Evolutionary conservation across 92 coral and sea anemone genomes (phyloP).

Genomic region (Virgularia gustaviana): DNA sequence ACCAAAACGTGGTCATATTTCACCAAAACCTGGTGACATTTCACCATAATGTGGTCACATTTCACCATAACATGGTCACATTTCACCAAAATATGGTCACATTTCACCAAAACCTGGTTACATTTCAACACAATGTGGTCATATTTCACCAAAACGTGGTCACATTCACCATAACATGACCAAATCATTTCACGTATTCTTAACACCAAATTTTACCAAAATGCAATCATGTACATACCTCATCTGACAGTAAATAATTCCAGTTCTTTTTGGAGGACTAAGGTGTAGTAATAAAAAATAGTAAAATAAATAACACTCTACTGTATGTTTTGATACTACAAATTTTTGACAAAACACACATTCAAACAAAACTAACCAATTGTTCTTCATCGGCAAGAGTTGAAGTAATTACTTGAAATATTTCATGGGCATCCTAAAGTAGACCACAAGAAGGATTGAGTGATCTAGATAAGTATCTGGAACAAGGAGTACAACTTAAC

Average conservation of each 20-base stretch:
- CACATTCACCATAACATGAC: too few species aligned
- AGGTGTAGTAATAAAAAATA: too few species aligned
- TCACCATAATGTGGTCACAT: too few species aligned
- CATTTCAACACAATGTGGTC: too few species aligned
- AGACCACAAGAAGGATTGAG: conserved; percentile 2
- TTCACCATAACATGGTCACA: too few species aligned
- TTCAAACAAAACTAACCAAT: conserved; percentile 46
- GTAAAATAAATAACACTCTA: background rate
- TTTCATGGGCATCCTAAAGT: conserved; percentile 94
- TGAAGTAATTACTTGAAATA: conserved; percentile 87
- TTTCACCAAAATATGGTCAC: too few species aligned
- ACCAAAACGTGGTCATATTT: too few species aligned
- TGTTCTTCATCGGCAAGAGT: conserved; percentile 80
- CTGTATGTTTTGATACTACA: background rate
- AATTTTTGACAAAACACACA: background rate
- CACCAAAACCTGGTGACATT: too few species aligned
- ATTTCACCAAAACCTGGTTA: too few species aligned
- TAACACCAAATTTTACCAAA: background rate
- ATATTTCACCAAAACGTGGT: too few species aligned
- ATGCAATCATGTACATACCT: background rate
- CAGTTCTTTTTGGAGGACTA: conserved; percentile 8
- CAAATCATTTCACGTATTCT: too few species aligned
- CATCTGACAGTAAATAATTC: background rate
- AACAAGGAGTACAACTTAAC: background rate
- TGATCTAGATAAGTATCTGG: background rate